Conservation (phyloP, 2,797 vertebrate genomes). For the Falco peregrinus region DNA sequence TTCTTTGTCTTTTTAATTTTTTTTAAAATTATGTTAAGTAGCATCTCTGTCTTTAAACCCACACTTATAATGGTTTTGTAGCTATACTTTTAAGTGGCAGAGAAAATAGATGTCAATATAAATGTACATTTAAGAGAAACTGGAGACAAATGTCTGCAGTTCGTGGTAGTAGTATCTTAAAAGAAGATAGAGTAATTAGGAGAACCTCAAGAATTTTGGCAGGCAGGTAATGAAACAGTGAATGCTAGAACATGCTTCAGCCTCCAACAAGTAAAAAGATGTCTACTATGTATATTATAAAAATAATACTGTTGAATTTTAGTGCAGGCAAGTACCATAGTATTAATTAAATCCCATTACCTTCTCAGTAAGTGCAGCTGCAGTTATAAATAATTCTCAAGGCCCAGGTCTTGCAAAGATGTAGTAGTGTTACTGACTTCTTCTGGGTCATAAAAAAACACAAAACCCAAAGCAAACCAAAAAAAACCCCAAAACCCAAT, state of each 20-base stretch:
- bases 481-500: neutral
- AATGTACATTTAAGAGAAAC: conserved; percentile 9
- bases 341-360: conserved; percentile 35
- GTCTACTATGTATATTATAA: conserved; percentile 21
- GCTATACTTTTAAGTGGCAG: neutral
- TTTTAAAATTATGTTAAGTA: neutral
- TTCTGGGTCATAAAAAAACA: neutral
- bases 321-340: neutral
- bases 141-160: conserved; percentile 41
- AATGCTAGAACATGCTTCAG: conserved; percentile 39
- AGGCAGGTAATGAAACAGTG: conserved; percentile 27
- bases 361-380: conserved; percentile 1
- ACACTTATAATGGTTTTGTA: neutral
- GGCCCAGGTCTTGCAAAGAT: neutral
- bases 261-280: conserved; percentile 32
- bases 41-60: neutral
- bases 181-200: conserved; percentile 51
- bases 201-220: conserved; percentile 62
- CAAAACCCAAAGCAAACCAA: neutral
- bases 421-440: neutral
- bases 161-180: neutral
- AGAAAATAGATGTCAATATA: neutral
- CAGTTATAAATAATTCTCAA: neutral
- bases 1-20: neutral
- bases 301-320: conserved; percentile 16